These are phyloP conservation scores for Lycodopsis pacificus DNA, from an alignment of 2,797 vertebrate species.

Conservation along the genomic window DNA sequence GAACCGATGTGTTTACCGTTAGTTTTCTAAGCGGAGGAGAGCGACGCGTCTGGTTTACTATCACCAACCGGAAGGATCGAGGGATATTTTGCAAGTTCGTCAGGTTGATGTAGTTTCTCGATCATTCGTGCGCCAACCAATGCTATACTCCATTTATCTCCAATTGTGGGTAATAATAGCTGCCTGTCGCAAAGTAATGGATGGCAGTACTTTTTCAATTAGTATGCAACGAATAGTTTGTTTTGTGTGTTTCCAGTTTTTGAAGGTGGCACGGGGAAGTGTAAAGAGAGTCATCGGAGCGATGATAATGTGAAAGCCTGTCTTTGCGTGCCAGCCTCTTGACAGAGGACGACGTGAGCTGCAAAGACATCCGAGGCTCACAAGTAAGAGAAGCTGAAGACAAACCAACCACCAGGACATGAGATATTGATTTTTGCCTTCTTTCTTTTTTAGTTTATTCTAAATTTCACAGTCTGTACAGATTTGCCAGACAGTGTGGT, in stretches of 20 bases:
- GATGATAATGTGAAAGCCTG: constrained; percentile 59
- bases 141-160: constrained; percentile 40
- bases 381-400: constrained; percentile 48
- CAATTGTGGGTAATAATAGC: constrained; percentile 42
- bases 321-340: constrained; percentile 51
- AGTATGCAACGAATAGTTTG: constrained; percentile 38
- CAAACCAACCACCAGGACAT: constrained; percentile 62
- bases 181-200: constrained; percentile 39
- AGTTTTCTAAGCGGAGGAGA: constrained; percentile 45
- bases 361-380: constrained; percentile 67
- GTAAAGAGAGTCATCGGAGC: constrained; percentile 38
- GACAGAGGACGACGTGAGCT: constrained; percentile 49
- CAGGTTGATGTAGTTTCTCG: constrained; percentile 36
- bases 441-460: constrained; percentile 13
- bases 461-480: constrained; percentile 64
- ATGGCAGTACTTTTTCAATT: constrained; percentile 41
- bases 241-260: constrained; percentile 57
- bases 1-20: constrained; percentile 37
- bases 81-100: constrained; percentile 18
- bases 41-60: constrained; percentile 41
- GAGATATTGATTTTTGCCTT: constrained; percentile 33
- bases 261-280: constrained; percentile 55
- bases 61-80: constrained; percentile 32
- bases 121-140: constrained; percentile 40
- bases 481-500: constrained; percentile 69